Evolutionary conservation across 2,888 invertebrate species (phyloP), one percentile per base, ranked within the genome.

Genomic region (Lomographa bimaculata): DNA sequence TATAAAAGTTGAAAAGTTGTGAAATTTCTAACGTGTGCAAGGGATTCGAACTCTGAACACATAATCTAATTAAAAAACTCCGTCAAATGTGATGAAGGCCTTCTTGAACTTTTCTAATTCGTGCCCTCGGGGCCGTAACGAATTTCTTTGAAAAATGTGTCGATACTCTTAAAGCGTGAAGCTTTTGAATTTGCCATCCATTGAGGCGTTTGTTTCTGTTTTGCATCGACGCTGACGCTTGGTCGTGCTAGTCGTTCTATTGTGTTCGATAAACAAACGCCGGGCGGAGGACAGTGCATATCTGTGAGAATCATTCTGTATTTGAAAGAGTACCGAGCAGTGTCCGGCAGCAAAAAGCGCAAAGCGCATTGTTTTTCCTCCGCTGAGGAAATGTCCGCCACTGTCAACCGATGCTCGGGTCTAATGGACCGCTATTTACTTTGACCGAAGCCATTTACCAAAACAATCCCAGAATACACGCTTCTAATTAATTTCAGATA

Each of bases 381-480:
- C 56, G 67, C 56, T 60, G 54, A 71, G 75, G 73, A 79, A 80
- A 71, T 60, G 68, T 79, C 71, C 65, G 67, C 57, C 64, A 66
- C 59, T 73, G 74, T 71, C 79, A 77, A 64, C 63, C 66, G 65
- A 64, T 64, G 59, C 60, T 58, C 59, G 61, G 63, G 64, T 73
- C 71, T 80, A 80, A 82, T 83, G 74, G 76, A 80, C 66, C 62
- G 61, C 66, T 79, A 70, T 80, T 80, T 79, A 73, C 76, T 68
- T 68, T 68, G 64, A 64, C 66, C 57, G 56, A 66, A 61, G 59
- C 68, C 71, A 20, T 75, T 73, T 60, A 69, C 60, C 48, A 59
- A 59, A 68, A 68, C 64, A 68, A 64, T 60, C 56, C 47, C 42
- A 60, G 50, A 52, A 54, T 47, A 48, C 48, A 44, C 45, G 42